Conservation (phyloP, 2,888 invertebrate genomes). For the Tachystola acroxantha region DNA sequence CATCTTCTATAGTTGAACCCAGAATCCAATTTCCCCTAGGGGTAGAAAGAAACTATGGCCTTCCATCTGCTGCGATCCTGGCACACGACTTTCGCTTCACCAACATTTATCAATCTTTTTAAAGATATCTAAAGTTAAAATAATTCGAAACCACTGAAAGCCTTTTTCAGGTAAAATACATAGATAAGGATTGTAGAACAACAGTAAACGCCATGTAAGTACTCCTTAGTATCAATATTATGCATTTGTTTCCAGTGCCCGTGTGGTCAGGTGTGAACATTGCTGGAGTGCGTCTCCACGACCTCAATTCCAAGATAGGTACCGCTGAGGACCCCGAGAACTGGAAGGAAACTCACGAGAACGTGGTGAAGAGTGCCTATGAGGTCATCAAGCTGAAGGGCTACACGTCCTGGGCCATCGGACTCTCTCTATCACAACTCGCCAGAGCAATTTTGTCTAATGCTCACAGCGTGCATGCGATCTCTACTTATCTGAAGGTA, state of each 20-base stretch:
- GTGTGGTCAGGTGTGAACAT: constrained; percentile 97
- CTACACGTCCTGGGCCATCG: constrained; percentile 95
- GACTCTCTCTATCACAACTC: constrained; percentile 86
- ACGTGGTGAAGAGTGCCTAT: constrained; percentile 91
- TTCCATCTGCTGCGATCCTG: too few species aligned
- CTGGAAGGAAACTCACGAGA: constrained; percentile 87
- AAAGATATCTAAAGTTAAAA: too few species aligned
- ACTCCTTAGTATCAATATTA: too few species aligned
- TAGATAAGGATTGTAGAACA: too few species aligned
- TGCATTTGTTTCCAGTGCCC: constrained; percentile 81
- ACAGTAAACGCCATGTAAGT: too few species aligned
- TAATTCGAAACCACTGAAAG: too few species aligned
- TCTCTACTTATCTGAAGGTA: constrained; percentile 88
- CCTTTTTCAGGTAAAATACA: too few species aligned
- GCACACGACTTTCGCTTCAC: too few species aligned
- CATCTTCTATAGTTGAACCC: too few species aligned
- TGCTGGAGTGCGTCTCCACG: constrained; percentile 90
- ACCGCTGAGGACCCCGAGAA: constrained; percentile 85
- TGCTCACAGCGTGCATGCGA: constrained; percentile 85
- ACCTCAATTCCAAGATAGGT: constrained; percentile 87
- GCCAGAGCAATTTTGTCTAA: constrained; percentile 85
- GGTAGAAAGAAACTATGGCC: too few species aligned
- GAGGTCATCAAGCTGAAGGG: constrained; percentile 93
- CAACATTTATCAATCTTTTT: too few species aligned
- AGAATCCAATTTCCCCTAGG: too few species aligned